These are phyloP conservation scores for Hydractinia echinata DNA, from an alignment of 30 jellyfish, hydroid and myxozoan species.

Conservation along the genomic window DNA sequence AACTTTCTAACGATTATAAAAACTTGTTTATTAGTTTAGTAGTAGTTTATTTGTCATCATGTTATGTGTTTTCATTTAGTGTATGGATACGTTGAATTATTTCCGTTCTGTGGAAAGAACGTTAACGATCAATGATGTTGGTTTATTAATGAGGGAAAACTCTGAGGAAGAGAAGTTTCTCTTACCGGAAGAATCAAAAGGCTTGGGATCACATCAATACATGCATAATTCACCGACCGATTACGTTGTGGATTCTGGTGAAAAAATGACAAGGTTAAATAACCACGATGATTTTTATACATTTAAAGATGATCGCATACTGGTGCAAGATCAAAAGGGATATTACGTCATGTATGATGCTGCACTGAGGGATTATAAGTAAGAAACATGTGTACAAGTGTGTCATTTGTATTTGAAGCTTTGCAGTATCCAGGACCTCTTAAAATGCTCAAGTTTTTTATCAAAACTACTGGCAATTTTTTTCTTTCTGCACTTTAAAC, in stretches of 20 bases:
- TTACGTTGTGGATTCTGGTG: not conserved
- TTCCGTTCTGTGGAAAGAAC: constrained; percentile 76
- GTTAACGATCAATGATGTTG: constrained; percentile 63
- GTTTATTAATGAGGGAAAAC: constrained; percentile 42
- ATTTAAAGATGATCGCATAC: constrained; percentile 50
- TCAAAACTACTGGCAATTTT: too few species aligned
- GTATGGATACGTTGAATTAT: constrained; percentile 50
- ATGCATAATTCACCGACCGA: constrained; percentile 56
- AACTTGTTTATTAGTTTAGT: too few species aligned
- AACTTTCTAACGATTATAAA: too few species aligned
- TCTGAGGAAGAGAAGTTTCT: not conserved
- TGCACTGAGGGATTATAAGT: constrained; percentile 66
- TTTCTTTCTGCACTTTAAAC: too few species aligned
- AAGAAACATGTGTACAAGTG: not conserved
- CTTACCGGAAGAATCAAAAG: constrained; percentile 12
- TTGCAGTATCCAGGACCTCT: too few species aligned
- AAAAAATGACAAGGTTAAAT: constrained; percentile 18
- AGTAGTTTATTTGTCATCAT: not conserved
- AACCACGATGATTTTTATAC: constrained; percentile 71
- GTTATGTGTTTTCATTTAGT: constrained; percentile 22
- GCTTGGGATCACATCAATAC: constrained; percentile 73
- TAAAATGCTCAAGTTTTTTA: too few species aligned
- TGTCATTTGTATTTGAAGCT: too few species aligned
- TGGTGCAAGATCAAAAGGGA: constrained; percentile 80
- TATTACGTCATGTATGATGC: constrained; percentile 48